Conservation (phyloP, 2,888 invertebrate species). For the Galeruca laticollis region DNA sequence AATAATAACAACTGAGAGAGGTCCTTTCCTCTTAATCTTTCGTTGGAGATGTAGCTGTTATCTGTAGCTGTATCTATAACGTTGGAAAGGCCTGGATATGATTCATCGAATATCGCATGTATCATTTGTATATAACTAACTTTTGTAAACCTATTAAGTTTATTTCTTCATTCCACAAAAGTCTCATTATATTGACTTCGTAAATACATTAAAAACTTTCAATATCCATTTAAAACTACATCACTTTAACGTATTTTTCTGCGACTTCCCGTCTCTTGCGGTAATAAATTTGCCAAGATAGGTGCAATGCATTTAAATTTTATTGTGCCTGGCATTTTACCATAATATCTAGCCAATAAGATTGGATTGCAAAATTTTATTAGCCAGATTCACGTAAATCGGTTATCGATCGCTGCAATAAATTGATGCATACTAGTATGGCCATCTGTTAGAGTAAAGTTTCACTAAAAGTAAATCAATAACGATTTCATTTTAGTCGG, state of each 20-base stretch:
- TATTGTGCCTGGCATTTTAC: neutral
- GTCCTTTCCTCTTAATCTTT: no score
- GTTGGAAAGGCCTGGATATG: no score
- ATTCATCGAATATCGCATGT: no score
- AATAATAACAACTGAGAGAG: no score
- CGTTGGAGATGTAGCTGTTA: no score
- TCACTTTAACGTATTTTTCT: neutral
- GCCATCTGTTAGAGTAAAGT: constrained; percentile 13
- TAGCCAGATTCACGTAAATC: neutral
- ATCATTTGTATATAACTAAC: no score
- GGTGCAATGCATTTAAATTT: constrained; percentile 1
- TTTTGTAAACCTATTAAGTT: no score
- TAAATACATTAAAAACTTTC: neutral
- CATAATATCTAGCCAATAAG: constrained; percentile 2
- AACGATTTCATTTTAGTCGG: neutral
- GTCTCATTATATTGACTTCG: no score
- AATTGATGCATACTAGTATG: neutral
- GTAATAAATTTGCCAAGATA: neutral
- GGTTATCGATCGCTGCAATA: neutral
- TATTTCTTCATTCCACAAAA: no score
- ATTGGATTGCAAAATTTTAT: neutral
- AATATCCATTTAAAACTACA: neutral
- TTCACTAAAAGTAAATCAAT: neutral
- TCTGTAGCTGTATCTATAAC: no score
- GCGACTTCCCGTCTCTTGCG: neutral